Evolutionary conservation across 2,888 invertebrate species (phyloP).

Genomic region (Agonopterix subpropinquella): DNA sequence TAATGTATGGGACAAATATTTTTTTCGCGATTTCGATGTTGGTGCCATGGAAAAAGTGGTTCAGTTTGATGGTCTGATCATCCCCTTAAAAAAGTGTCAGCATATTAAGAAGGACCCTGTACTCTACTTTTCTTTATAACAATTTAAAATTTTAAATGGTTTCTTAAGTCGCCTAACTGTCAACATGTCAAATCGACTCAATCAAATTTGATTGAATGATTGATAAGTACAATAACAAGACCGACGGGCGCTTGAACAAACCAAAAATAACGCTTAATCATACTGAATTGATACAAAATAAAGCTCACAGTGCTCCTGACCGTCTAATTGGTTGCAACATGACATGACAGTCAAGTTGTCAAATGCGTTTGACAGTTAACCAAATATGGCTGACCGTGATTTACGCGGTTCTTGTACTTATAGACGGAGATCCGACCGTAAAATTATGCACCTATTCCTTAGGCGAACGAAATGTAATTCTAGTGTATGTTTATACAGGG

Average conservation of each 20-base stretch:
- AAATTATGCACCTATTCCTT: no score
- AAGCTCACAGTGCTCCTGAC: conserved; percentile 2
- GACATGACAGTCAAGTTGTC: conserved; percentile 11
- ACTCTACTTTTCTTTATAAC: background rate
- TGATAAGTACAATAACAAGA: conserved; percentile 5
- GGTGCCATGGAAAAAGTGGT: no score
- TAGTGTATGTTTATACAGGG: no score
- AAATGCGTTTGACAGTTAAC: conserved; percentile 15
- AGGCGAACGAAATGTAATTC: no score
- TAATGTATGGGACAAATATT: no score
- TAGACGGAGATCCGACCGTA: no score
- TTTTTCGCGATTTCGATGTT: no score
- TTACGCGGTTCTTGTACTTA: no score
- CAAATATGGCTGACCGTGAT: conserved; percentile 13
- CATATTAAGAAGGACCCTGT: no score
- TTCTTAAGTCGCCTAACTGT: background rate
- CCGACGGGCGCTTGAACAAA: background rate
- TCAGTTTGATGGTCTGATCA: no score
- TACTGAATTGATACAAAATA: conserved; percentile 12
- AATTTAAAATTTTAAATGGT: background rate
- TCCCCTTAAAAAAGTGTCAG: no score
- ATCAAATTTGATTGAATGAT: conserved; percentile 1
- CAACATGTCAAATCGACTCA: background rate
- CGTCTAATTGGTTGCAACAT: conserved; percentile 11
- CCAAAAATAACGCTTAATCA: conserved; percentile 9